Conservation (phyloP, 2,888 invertebrate species). For the Azorinus chamasolen region DNA sequence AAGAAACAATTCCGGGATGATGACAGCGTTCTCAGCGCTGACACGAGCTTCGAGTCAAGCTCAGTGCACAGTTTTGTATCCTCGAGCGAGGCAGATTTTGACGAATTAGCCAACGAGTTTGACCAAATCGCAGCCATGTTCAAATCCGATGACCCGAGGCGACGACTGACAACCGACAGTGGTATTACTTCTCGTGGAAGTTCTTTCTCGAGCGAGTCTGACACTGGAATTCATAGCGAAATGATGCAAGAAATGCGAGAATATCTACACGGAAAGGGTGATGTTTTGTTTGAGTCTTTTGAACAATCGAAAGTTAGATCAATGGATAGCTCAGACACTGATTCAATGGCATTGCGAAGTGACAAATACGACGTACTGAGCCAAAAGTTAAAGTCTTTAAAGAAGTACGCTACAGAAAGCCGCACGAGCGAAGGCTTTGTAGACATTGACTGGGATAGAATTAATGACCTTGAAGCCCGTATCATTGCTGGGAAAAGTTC, state of each 20-base stretch:
- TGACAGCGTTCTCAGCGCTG: too few relatives aligned
- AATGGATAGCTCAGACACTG: too few relatives aligned
- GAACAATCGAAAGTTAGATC: slow-evolving; percentile 6
- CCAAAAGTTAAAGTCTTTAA: too few relatives aligned
- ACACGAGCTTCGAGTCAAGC: too few relatives aligned
- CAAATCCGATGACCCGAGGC: slow-evolving; percentile 18
- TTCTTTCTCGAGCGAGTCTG: slow-evolving; percentile 56
- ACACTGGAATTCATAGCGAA: slow-evolving; percentile 25
- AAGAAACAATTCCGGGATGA: not conserved
- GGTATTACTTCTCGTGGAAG: slow-evolving; percentile 55
- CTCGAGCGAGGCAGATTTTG: slow-evolving; percentile 2
- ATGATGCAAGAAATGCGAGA: slow-evolving; percentile 47
- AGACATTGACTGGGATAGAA: too few relatives aligned
- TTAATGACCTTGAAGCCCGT: too few relatives aligned
- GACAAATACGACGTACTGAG: too few relatives aligned
- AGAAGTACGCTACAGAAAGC: too few relatives aligned
- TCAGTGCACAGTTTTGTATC: too few relatives aligned
- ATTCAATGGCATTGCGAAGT: too few relatives aligned
- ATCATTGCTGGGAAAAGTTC: too few relatives aligned
- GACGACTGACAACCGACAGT: slow-evolving; percentile 49
- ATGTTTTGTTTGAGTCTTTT: slow-evolving; percentile 30
- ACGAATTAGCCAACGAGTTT: slow-evolving; percentile 11
- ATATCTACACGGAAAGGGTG: slow-evolving; percentile 47
- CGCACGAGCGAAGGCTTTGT: too few relatives aligned
- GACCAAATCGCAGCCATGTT: slow-evolving; percentile 18